Conservation (phyloP, 2,888 invertebrate genomes). For the Hemistola chrysoprasaria region DNA sequence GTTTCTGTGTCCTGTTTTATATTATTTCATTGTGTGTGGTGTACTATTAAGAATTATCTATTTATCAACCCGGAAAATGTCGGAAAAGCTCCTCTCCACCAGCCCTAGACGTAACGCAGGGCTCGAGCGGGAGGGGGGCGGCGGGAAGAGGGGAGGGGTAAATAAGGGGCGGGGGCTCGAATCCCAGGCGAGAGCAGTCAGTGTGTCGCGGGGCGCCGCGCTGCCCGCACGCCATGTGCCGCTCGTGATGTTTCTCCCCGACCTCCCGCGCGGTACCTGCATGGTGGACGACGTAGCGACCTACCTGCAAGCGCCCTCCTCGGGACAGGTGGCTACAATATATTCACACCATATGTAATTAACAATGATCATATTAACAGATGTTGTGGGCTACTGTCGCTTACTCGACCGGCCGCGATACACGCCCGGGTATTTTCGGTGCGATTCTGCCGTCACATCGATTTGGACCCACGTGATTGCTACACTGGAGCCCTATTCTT, state of each 20-base stretch:
- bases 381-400: slow-evolving; percentile 81
- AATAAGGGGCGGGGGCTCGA: too few species aligned
- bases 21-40: too few species aligned
- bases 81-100: slow-evolving; percentile 55
- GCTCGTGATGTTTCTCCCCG: slow-evolving; percentile 93
- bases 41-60: too few species aligned
- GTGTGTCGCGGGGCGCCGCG: slow-evolving; percentile 79
- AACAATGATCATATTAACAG: slow-evolving; percentile 83
- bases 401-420: slow-evolving; percentile 70
- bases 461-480: slow-evolving; percentile 63
- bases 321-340: slow-evolving; percentile 92
- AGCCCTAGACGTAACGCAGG: slow-evolving; percentile 61
- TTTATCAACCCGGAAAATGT: slow-evolving; percentile 27
- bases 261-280: slow-evolving; percentile 93
- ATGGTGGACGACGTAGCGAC: slow-evolving; percentile 98
- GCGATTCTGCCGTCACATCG: slow-evolving; percentile 62
- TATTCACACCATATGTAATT: slow-evolving; percentile 82
- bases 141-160: slow-evolving; percentile 32
- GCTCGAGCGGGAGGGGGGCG: slow-evolving; percentile 32
- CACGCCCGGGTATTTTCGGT: slow-evolving; percentile 81
- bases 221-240: slow-evolving; percentile 76
- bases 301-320: slow-evolving; percentile 96
- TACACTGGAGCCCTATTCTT: too few species aligned
- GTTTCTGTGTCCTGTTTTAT: too few species aligned
- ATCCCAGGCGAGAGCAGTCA: slow-evolving; percentile 52